Evolutionary conservation across 2,113 vertebrate genomes (phyloP), one percentile per base, ranked within the genome.

Genomic region (Pitta sordida): DNA sequence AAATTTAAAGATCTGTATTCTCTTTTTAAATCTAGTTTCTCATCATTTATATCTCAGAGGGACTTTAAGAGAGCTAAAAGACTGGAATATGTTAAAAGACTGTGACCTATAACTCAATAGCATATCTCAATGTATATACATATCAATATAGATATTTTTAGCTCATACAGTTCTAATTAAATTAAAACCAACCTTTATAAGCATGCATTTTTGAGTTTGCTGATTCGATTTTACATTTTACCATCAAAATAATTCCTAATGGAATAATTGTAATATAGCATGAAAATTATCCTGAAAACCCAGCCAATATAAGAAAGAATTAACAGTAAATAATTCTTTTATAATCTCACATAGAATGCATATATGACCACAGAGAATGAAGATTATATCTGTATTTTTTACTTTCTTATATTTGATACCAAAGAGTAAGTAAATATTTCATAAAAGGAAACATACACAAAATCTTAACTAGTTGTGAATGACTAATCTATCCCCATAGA

Each of bases 191-290:
- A 16, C 44, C 87, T 87, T 86, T 86, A 90, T 53, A 71, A 67
- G 41, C 24, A 32, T 68, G 48, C 60, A 78, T 80, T 93, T 83
- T 74, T 20, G 70, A 91, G 68, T 80, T 94, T 88, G 75, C 76
- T 90, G 93, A 88, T 93, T 93, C 75, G 53, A 27, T 73, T 93
- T 94, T 77, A 77, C 73, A 74, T 62, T 48, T 85, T 77, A 73
- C 62, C 32, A 84, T 92, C 90, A 94, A 91, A 88, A 88, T 53
- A 93, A 90, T 94, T 94, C 90, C 88, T 83, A 58, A 29, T 16
- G 60, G 90, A 94, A 74, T 83, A 93, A 77, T 53, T 53, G 30
- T 36, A 88, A 68, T 64, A 77, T 43, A 67, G 20, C 58, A 83
- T 41, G 46, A 27, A 93, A 95, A 94, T 89, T 85, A 76, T 44